These are phyloP conservation scores for Arctia plantaginis DNA, from an alignment of 2,888 invertebrate species.

Conservation along the genomic window DNA sequence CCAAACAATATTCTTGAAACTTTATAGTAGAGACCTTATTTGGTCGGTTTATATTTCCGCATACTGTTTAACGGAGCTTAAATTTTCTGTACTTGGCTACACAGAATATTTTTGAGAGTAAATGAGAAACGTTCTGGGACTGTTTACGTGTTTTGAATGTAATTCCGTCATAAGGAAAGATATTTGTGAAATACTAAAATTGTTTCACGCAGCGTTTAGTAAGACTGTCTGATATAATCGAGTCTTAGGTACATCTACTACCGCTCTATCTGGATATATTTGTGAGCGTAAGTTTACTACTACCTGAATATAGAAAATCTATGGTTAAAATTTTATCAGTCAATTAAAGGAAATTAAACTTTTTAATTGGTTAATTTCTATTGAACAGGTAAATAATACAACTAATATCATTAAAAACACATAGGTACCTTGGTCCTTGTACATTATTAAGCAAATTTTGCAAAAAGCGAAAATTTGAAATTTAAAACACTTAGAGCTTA, in stretches of 20 bases:
- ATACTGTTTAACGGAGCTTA: constrained; percentile 50
- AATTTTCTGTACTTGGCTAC: constrained; percentile 28
- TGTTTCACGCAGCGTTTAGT: background rate
- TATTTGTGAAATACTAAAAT: background rate
- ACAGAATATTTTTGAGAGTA: constrained; percentile 1
- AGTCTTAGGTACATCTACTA: background rate
- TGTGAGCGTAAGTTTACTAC: background rate
- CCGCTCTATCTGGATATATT: background rate
- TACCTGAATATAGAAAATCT: background rate
- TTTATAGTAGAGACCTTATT: constrained; percentile 58
- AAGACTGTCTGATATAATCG: background rate
- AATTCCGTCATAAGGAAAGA: background rate
- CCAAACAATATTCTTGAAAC: constrained; percentile 62
- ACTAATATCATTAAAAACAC: too few relatives aligned
- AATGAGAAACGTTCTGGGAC: constrained; percentile 1
- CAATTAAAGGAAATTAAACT: background rate
- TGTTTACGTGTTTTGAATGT: background rate
- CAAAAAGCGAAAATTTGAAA: too few relatives aligned
- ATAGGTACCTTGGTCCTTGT: too few relatives aligned
- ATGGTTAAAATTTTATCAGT: constrained; percentile 1
- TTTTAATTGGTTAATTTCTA: constrained; percentile 1
- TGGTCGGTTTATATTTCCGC: constrained; percentile 46
- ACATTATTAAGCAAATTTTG: too few relatives aligned
- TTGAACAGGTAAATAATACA: too few relatives aligned
- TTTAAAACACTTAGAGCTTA: too few relatives aligned